Evolutionary conservation across 2,113 vertebrate species (phyloP), one percentile per base, ranked within the genome.

Genomic region (Agapornis roseicollis): DNA sequence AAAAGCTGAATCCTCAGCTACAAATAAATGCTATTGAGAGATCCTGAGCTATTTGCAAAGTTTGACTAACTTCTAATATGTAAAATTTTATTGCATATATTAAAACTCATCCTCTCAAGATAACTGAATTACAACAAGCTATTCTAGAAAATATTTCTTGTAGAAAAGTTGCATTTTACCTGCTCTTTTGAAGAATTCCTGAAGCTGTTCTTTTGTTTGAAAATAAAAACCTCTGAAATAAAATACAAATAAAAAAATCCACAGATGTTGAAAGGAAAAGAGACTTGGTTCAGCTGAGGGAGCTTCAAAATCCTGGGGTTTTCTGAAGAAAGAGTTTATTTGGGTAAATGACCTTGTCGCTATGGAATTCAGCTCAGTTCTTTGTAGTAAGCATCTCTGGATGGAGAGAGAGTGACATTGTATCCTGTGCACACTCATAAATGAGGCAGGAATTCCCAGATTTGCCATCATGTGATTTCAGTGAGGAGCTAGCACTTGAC

Each of bases 391-490:
- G 80, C 92, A 96, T 95, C 95, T 85, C 73, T 76, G 83, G 82
- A 80, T 79, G 65, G 63, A 56, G 87, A 94, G 87, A 76, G 80
- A 96, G 85, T 97, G 89, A 90, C 94, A 92, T 92, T 88, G 85
- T 80, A 79, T 81, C 88, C 79, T 85, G 64, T 80, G 85, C 82
- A 90, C 69, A 39, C 91, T 95, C 94, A 74, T 88, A 97, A 97
- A 88, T 95, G 96, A 93, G 96, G 92, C 88, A 97, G 93, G 92
- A 97, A 96, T 97, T 97, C 95, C 79, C 89, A 95, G 96, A 89
- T 96, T 91, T 96, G 69, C 83, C 77, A 93, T 97, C 97, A 97
- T 94, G 95, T 97, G 97, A 97, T 92, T 91, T 73, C 94, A 97
- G 81, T 85, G 96, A 90, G 95, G 82, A 94, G 68, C 94, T 72